A percentile compares a stretch with the other conserved stretches of the same genome.
phyloP scores from a whole-genome alignment of 1,140 invertebrate species.

The Cydia fagiglandana region DNA sequence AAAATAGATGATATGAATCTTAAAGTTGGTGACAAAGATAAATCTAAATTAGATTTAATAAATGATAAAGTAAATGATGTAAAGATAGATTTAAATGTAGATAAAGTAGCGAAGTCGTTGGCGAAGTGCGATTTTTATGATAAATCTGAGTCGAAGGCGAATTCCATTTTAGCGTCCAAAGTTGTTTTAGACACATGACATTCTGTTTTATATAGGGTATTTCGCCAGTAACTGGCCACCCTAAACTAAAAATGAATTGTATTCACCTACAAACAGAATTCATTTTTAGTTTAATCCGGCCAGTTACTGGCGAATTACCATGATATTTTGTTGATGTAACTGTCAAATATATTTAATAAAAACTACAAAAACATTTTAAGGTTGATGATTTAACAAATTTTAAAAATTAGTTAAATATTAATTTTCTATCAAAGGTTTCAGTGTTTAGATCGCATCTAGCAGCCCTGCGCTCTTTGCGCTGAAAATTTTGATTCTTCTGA shows the following conservation, averaged over 20 bases:
- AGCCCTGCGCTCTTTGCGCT: background rate
- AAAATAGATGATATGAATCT: background rate
- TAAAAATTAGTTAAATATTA: background rate
- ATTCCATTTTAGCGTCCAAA: conserved; percentile 6
- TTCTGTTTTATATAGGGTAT: too few relatives aligned
- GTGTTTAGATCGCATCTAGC: background rate
- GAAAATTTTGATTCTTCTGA: background rate
- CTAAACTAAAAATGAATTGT: too few relatives aligned
- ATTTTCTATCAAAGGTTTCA: background rate
- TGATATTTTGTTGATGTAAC: background rate
- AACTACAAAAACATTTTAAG: background rate
- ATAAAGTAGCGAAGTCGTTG: background rate
- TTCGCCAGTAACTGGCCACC: too few relatives aligned
- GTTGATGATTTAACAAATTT: background rate
- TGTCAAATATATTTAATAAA: background rate
- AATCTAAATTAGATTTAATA: background rate
- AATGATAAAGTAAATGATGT: too few relatives aligned
- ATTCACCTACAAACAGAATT: too few relatives aligned
- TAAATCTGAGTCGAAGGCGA: background rate
- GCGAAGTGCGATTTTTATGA: conserved; percentile 28
- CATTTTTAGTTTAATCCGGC: too few relatives aligned
- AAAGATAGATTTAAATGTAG: background rate
- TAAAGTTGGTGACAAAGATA: background rate
- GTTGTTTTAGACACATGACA: background rate
- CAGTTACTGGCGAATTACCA: too few relatives aligned